Conservation (phyloP, 2,888 invertebrate genomes). For the Napeogenes sylphis region DNA sequence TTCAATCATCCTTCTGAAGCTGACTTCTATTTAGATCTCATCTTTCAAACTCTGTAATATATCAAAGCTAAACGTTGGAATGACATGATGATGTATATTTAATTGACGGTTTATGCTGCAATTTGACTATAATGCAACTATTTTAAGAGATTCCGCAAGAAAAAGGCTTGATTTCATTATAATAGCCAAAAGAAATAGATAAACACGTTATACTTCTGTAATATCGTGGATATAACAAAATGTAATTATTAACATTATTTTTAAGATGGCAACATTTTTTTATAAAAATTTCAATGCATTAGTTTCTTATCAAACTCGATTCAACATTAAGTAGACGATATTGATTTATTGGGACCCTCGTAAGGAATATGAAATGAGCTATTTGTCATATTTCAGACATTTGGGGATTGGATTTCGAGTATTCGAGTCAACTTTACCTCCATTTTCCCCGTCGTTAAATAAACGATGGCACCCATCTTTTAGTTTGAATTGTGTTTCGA, state of each 20-base stretch:
- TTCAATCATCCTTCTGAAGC: conserved; percentile 24
- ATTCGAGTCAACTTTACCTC: conserved; percentile 14
- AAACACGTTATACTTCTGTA: no score
- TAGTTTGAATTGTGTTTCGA: conserved; percentile 15
- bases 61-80: conserved; percentile 9
- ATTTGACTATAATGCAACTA: neutral
- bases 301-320: conserved; percentile 18
- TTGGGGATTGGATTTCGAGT: conserved; percentile 13
- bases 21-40: conserved; percentile 24
- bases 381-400: conserved; percentile 26
- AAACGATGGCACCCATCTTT: conserved; percentile 21
- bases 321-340: conserved; percentile 22
- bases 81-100: conserved; percentile 6
- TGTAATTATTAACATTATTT: neutral
- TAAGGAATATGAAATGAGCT: conserved; percentile 30
- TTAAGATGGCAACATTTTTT: neutral
- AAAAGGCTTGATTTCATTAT: no score
- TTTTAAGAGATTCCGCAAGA: no score
- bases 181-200: no score
- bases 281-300: neutral
- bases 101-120: neutral
- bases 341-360: conserved; percentile 27
- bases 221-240: no score
- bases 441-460: conserved; percentile 23
- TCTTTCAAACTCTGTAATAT: conserved; percentile 21